Evolutionary conservation across 2,113 vertebrate genomes (phyloP).

Genomic region (Microcebus ravelobensis): DNA sequence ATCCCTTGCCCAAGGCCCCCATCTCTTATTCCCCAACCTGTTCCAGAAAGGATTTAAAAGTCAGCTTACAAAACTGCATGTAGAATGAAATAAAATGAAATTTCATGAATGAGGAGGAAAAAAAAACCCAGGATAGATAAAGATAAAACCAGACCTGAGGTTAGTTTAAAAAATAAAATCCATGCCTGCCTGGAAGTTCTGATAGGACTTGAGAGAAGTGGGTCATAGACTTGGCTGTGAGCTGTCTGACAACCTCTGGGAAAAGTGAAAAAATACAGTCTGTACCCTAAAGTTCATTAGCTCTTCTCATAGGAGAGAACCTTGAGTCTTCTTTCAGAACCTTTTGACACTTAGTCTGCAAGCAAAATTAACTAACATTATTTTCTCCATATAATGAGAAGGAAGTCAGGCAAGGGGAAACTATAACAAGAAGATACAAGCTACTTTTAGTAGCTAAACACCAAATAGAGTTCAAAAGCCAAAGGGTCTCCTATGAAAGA

Average conservation of each 20-base stretch:
- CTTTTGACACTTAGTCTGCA: not conserved
- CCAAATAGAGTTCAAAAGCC: not conserved
- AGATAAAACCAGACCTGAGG: conserved; percentile 12
- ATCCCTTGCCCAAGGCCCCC: not conserved
- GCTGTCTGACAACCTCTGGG: not conserved
- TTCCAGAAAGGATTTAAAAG: conserved; percentile 31
- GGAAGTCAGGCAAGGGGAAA: not conserved
- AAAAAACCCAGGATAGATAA: not conserved
- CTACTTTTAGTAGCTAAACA: not conserved
- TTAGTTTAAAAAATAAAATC: conserved; percentile 2
- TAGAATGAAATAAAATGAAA: conserved; percentile 9
- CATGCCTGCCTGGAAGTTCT: not conserved
- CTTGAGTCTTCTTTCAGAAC: not conserved
- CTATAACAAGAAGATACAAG: not conserved
- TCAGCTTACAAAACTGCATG: not conserved
- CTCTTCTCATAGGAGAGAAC: not conserved
- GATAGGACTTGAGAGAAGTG: not conserved
- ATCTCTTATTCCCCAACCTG: not conserved
- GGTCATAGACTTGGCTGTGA: not conserved
- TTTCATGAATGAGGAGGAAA: not conserved
- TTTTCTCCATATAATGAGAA: not conserved
- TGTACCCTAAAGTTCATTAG: not conserved
- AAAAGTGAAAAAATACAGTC: not conserved
- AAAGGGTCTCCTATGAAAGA: not conserved
- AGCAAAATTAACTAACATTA: not conserved